These are phyloP conservation scores for Dipodomys stephensi DNA, from an alignment of 2,113 vertebrate genomes.

Conservation along the genomic window DNA sequence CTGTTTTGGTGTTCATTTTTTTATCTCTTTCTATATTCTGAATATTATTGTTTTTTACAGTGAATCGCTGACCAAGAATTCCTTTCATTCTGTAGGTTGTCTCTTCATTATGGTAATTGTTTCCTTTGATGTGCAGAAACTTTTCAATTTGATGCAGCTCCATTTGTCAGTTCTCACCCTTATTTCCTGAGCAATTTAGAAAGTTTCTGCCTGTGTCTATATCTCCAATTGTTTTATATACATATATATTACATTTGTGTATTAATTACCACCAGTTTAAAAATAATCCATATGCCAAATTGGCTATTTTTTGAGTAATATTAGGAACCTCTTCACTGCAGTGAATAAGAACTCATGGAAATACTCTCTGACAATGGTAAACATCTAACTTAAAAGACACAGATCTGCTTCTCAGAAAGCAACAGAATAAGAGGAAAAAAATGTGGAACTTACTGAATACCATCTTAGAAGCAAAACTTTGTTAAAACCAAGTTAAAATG, in stretches of 20 bases:
- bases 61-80: too few species aligned
- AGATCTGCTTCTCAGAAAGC: not conserved
- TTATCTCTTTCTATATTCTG: too few species aligned
- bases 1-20: too few species aligned
- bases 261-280: not conserved
- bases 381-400: not conserved
- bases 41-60: too few species aligned
- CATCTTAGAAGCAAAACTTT: not conserved
- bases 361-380: not conserved
- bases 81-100: too few species aligned
- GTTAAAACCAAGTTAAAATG: not conserved
- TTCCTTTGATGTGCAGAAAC: too few species aligned
- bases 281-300: not conserved
- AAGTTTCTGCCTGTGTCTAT: too few species aligned
- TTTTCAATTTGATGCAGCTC: too few species aligned
- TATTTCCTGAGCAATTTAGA: too few species aligned
- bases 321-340: not conserved
- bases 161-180: too few species aligned
- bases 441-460: not conserved
- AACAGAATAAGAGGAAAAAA: not conserved
- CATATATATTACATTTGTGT: not conserved
- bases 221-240: too few species aligned
- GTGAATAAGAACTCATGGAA: not conserved
- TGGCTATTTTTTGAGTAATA: not conserved
- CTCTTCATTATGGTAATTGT: too few species aligned